Conservation (phyloP, 1,140 invertebrate genomes). For the Drosophila melanica region DNA sequence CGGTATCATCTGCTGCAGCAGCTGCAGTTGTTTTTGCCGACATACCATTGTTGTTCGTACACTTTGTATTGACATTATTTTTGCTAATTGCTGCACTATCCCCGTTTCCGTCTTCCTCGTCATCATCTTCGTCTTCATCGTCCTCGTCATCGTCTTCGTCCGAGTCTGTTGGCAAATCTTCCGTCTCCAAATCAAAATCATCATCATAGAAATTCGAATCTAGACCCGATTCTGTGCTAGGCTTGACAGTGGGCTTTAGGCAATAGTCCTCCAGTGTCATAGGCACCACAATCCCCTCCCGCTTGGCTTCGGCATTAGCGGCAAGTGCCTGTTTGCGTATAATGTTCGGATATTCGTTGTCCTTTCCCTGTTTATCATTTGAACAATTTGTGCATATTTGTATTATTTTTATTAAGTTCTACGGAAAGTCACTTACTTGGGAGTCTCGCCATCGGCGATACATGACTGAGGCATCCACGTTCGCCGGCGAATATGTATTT, state of each 20-base stretch:
- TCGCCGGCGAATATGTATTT: constrained; percentile 99
- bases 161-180: constrained; percentile 91
- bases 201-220: constrained; percentile 97
- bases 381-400: not conserved
- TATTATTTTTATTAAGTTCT: no score
- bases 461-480: constrained; percentile 99
- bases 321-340: constrained; percentile 99
- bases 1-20: constrained; percentile 51
- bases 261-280: constrained; percentile 99
- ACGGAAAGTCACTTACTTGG: constrained; percentile 85
- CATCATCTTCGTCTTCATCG: constrained; percentile 86
- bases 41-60: constrained; percentile 69
- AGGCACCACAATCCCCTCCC: constrained; percentile 98
- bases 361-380: constrained; percentile 88
- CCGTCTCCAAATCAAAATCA: constrained; percentile 92
- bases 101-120: constrained; percentile 53
- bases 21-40: constrained; percentile 29
- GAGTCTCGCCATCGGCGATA: constrained; percentile 99
- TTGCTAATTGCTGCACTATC: constrained; percentile 33
- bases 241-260: constrained; percentile 94
- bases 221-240: constrained; percentile 89
- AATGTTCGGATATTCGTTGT: constrained; percentile 99
- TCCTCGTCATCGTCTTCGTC: constrained; percentile 86
- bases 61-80: constrained; percentile 53
- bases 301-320: constrained; percentile 96